Conservation (phyloP, 92 coral and sea anemone species). For the Palythoa caribaeorum region DNA sequence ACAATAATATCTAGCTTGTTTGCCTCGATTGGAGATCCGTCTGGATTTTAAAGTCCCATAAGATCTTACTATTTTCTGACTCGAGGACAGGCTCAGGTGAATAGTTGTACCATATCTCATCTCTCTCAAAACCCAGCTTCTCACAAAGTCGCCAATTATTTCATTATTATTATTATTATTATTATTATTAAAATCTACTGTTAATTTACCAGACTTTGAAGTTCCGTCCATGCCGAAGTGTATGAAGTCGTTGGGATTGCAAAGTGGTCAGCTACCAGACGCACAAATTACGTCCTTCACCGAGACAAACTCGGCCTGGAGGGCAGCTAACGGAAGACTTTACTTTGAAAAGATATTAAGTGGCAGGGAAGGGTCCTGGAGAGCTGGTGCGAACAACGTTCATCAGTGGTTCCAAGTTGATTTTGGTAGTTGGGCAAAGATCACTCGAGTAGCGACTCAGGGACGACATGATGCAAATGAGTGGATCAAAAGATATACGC, state of each 20-base stretch:
- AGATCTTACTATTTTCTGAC: too few species aligned
- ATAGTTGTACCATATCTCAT: too few species aligned
- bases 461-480: slow-evolving; percentile 22
- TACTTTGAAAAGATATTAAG: slow-evolving; percentile 6
- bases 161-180: too few species aligned
- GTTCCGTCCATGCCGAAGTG: slow-evolving; percentile 31
- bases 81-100: too few species aligned
- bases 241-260: slow-evolving; percentile 34
- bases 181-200: too few species aligned
- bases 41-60: too few species aligned
- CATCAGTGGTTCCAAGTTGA: slow-evolving; percentile 42
- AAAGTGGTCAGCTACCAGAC: slow-evolving; percentile 35
- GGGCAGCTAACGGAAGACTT: slow-evolving; percentile 33
- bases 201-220: slow-evolving; percentile 1
- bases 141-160: too few species aligned
- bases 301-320: slow-evolving; percentile 34
- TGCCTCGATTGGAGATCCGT: too few species aligned
- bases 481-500: slow-evolving; percentile 18
- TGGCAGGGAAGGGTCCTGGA: slow-evolving; percentile 23
- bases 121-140: too few species aligned
- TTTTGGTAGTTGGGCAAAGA: slow-evolving; percentile 21
- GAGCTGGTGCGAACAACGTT: slow-evolving; percentile 11
- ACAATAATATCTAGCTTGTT: too few species aligned
- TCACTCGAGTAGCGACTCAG: slow-evolving; percentile 11
- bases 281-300: slow-evolving; percentile 41